Conservation (phyloP, 2,113 vertebrate genomes). For the Neogale vison region DNA sequence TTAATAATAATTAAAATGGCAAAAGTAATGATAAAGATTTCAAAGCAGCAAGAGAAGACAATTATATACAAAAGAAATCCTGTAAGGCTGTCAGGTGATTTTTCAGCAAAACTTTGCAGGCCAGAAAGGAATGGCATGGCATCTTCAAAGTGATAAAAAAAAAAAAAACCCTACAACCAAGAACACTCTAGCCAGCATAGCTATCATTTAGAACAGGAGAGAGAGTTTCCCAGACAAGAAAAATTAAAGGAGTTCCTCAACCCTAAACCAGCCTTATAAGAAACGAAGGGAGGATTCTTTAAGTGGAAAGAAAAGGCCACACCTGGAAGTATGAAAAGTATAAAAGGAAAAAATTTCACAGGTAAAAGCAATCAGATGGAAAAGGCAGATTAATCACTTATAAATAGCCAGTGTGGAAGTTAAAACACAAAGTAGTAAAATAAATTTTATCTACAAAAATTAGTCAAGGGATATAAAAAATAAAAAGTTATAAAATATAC, state of each 20-base stretch:
- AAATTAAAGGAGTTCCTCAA: not conserved
- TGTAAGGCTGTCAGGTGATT: not conserved
- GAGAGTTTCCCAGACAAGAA: not conserved
- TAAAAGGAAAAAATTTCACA: not conserved
- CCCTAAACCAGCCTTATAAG: not conserved
- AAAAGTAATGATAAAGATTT: not conserved
- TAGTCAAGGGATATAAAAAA: not conserved
- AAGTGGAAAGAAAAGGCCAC: not conserved
- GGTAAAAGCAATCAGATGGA: not conserved
- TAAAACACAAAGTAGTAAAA: not conserved
- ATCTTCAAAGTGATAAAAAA: not conserved
- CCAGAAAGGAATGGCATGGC: not conserved
- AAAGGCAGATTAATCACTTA: not conserved
- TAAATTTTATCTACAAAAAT: not conserved
- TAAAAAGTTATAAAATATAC: not conserved
- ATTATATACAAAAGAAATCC: not conserved
- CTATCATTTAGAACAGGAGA: not conserved
- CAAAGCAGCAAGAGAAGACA: not conserved
- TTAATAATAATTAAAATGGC: not conserved
- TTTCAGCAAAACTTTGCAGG: not conserved
- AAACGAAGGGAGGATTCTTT: not conserved
- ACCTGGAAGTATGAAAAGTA: not conserved
- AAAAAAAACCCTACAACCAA: not conserved
- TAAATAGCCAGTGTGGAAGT: not conserved
- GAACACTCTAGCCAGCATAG: not conserved